Base-by-base conservation (phyloP, 2,888 invertebrate genomes). In the Lasioglossum zephyrum region DNA sequence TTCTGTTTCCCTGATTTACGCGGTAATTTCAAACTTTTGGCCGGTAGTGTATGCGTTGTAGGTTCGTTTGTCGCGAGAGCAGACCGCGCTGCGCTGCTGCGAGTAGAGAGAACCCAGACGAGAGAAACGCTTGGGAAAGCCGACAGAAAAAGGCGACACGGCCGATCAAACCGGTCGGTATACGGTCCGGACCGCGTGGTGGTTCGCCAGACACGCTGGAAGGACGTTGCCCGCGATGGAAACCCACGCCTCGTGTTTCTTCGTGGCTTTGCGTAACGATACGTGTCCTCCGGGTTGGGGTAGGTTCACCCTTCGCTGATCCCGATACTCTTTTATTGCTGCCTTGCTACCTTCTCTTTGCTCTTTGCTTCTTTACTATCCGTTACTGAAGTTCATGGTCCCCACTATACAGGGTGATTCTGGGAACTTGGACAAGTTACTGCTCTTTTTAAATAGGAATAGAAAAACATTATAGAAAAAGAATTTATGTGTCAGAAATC, bases 111-210 rank as follows among this genome's bases (percentile, higher is more conserved):
- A 66, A 60, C 16, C 31, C 53, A 31, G 63, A 31, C 26, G 76
- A 82, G 87, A 82, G 85, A 86, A 87, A 86, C 79, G 79, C 82
- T 84, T 80, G 91, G 88, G 87, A 90, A 90, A 90, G 91, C 88
- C 84, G 75, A 81, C 73, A 79, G 88, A 91, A 91, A 90, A 91
- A 90, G 76, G 83, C 82, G 79, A 89, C 74, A 53, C 77, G 41
- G 70, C 69, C 86, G 83, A 90, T 87, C 85, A 87, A 90, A 90
- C 86, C 88, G 90, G 89, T 89, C 87, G 82, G 60, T 73, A 22
- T 60, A 77, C 77, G 70, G 60, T 31, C n/a, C 36, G 39, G 39
- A 26, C 66, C 66, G 63, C 60, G 66, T 66, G 66, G 72, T 69
- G 79, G 78, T 70, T 41, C 77, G 70, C 49, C 74, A 85, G 85